Percentiles rank a stretch among this genome's conserved stretches.
phyloP scores from a whole-genome alignment of 1,140 invertebrate species.

The Scaptomyza montana region DNA sequence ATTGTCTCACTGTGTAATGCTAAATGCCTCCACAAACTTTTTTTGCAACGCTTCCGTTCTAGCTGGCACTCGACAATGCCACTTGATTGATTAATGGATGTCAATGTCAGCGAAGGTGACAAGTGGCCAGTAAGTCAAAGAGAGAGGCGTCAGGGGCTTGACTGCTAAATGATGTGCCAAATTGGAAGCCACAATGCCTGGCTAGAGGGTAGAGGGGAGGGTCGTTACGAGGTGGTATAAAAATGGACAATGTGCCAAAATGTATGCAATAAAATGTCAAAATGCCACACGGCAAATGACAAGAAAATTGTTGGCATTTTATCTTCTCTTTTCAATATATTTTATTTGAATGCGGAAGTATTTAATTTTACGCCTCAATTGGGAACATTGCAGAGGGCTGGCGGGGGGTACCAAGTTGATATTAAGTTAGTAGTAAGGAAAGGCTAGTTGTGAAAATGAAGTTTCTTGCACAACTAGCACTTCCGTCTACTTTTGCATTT shows the following conservation, averaged over 20 bases:
- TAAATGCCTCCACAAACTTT: constrained; percentile 5
- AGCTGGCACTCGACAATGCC: constrained; percentile 29
- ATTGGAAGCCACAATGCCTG: constrained; percentile 44
- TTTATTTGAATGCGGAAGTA: constrained; percentile 52
- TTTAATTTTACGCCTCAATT: constrained; percentile 67
- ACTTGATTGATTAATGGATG: constrained; percentile 77
- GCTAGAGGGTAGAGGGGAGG: background rate
- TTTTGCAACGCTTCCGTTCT: constrained; percentile 1
- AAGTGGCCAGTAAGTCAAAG: constrained; percentile 66
- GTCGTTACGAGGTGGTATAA: too few relatives aligned
- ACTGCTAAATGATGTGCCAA: constrained; percentile 74
- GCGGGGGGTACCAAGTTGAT: background rate
- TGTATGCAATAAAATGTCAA: constrained; percentile 72
- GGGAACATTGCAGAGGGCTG: background rate
- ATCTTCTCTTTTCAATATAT: background rate
- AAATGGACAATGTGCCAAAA: constrained; percentile 46
- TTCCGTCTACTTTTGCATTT: constrained; percentile 79
- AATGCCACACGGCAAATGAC: constrained; percentile 70
- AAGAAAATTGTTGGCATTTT: constrained; percentile 60
- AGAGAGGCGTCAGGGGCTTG: constrained; percentile 22
- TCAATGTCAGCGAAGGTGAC: constrained; percentile 70
- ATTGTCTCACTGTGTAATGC: constrained; percentile 50
- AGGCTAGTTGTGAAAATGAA: constrained; percentile 29
- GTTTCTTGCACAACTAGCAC: constrained; percentile 74
- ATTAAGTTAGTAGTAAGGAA: background rate